Evolutionary conservation across 2,797 vertebrate genomes (phyloP), one percentile per base, ranked within the genome.

Genomic region (Sebastes cheni): DNA sequence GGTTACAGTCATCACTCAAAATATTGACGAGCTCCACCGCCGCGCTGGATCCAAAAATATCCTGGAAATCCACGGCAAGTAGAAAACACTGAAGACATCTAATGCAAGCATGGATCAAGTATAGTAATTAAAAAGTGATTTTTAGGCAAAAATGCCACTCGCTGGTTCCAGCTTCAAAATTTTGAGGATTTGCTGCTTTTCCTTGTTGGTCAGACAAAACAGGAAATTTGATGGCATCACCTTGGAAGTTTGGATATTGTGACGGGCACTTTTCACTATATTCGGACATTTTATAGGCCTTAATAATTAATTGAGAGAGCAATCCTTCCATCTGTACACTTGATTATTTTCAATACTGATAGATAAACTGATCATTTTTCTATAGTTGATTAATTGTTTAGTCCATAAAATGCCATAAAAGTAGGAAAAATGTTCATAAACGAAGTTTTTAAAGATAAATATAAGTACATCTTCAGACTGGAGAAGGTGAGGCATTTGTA

Each of bases 21-120:
- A 99, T 81, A 97, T 99, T 0, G 98, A 99, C 12, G 97, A 99
- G 78, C 96, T 99, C 29, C 98, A 99, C 88, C 95, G 91, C 65
- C 96, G 95, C 23, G 98, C 98, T 9, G 98, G 98, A 76, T 97
- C 98, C 55, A 96, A 95, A 90, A 95, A 96, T 80, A 90, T 99
- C 75, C 88, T 97, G 78, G 98, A 99, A 91, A 95, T 99, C 71
- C 98, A 99, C 0, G 98, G 98, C 97, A 61, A 87, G 83, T 54
- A 54, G 2, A 59, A 10, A 54, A 13, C 10, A 14, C 20, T 8
- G 18, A 39, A 42, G 16, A 61, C 8, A 1, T 8, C 27, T 27
- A 16, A 65, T 34, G 6, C 8, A n/a, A 42, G 25, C 50, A 42
- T 20, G 10, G 14, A 27, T 54, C 8, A 2, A 42, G n/a, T 20